phyloP scores from a whole-genome alignment of 2,113 vertebrate genomes.

The Dipodomys stephensi region DNA sequence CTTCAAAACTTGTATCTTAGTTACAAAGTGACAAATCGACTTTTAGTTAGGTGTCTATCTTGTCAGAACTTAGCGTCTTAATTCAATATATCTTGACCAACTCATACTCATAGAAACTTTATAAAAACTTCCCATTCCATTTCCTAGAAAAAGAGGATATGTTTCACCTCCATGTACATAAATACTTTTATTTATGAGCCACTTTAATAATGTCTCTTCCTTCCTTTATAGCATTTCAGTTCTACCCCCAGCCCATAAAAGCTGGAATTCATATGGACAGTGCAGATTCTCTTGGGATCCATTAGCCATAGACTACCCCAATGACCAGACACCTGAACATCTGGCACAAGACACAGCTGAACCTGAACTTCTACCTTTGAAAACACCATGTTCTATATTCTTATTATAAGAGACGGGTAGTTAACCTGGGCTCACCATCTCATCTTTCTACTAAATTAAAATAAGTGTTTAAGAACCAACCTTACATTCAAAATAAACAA shows the following conservation, averaged over 20 bases:
- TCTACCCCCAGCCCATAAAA: background rate
- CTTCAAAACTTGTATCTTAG: background rate
- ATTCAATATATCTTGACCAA: background rate
- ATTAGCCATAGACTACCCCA: background rate
- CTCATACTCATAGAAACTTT: background rate
- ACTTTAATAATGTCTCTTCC: background rate
- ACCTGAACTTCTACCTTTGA: background rate
- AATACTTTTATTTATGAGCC: background rate
- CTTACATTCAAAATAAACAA: background rate
- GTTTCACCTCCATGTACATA: background rate
- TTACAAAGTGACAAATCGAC: background rate
- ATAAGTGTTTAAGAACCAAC: background rate
- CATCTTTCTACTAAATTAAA: background rate
- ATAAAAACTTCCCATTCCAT: background rate
- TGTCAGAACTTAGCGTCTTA: background rate
- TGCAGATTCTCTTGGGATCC: background rate
- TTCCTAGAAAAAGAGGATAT: background rate
- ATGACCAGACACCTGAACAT: background rate
- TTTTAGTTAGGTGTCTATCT: background rate
- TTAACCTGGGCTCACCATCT: background rate
- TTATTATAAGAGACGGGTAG: background rate
- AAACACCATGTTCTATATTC: background rate
- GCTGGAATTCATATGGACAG: background rate
- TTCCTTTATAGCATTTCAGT: background rate
- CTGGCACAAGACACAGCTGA: background rate